Evolutionary conservation across 2,888 invertebrate genomes (phyloP), one percentile per base, ranked within the genome.

Genomic region (Cyrtodaria siliqua): DNA sequence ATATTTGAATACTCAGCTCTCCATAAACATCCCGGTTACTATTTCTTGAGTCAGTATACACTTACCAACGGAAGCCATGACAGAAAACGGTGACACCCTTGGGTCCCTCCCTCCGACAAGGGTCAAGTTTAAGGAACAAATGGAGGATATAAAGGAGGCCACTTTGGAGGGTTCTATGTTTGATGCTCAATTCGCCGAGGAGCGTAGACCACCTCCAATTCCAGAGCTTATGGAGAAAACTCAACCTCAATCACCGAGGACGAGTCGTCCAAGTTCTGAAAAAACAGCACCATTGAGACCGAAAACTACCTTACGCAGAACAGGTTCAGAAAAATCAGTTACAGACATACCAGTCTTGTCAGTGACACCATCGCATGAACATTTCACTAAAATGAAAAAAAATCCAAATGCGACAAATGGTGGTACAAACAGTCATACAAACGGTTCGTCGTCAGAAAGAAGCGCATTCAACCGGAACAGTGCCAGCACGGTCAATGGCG

Each of bases 121-220:
- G 57, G 60, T 77, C 27, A 76, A 71, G 59, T 71, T 61, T 38
- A 74, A 74, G 47, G 74, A 63, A n/a, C 56, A 68, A 42, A 77
- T 77, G 77, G 77, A 71, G 18, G 79, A 79, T 42, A 79, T 79
- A 16, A 74, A 68, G 40, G 79, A 79, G 38, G 79, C 61, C 1
- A 79, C 79, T 6, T 49, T 79, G 18, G 79, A 79, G 38, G 79
- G 79, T 29, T 79, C 79, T 23, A 74, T 75, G 68, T 79, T 79
- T 27, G 79, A 79, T 12, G 79, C 79, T 2, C 75, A 72, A 53
- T 77, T 72, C 33, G 56, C 72, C 16, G 69, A 69, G n/a, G 77
- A 72, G 47, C 56, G 47, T 8, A 16, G 4, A 9, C 16, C 4
- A 18, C 44, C 44, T 6, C 55, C 59, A 14, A 33, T 67, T 6